Base-by-base conservation (phyloP, 2,113 vertebrate species). In the Morone chrysops region DNA sequence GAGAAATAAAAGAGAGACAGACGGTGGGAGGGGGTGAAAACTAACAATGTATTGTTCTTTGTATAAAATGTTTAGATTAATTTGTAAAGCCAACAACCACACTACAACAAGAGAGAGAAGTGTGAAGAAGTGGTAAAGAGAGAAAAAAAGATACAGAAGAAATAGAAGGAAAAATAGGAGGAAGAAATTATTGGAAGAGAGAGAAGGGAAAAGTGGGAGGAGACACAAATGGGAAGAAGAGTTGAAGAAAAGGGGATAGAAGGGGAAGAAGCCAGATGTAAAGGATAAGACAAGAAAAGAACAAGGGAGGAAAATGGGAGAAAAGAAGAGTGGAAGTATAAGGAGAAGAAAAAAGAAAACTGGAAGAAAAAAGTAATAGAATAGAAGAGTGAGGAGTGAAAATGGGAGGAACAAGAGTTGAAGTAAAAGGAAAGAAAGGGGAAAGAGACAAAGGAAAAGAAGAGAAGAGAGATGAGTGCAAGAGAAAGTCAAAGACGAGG, bases 1-100 rank as follows among this genome's bases (percentile, higher is more conserved):
- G 61, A 61, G 11, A 57, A 84, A 57, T 50, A 57, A 70, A 70
- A 66, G 9, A 16, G 20, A 75, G 47, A 41, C n/a, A 54, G 54
- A 41, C 8, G 16, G 41, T 48, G 45, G 65, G 57, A 41, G n/a
- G 14, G 11, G n/a, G 17, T 50, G 17, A 16, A 12, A 47, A 36
- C 38, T 41, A 14, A 22, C 9, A 43, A 53, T 47, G 40, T 8
- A 69, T 50, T 70, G 59, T 63, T 65, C 16, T 65, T 41, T 50
- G 43, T 10, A 68, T 67, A 53, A 70, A 54, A 51, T 70, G 18
- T 57, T 70, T 65, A 20, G 22, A 66, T 41, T 61, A 17, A 4
- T 74, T 48, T 31, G 16, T 18, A 51, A 56, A 75, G 65, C 20
- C 40, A 78, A 63, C 56, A 50, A 56, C 17, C 50, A 3, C 6